Conservation (phyloP, 1,140 invertebrate species). For the Drosophila tropicalis region DNA sequence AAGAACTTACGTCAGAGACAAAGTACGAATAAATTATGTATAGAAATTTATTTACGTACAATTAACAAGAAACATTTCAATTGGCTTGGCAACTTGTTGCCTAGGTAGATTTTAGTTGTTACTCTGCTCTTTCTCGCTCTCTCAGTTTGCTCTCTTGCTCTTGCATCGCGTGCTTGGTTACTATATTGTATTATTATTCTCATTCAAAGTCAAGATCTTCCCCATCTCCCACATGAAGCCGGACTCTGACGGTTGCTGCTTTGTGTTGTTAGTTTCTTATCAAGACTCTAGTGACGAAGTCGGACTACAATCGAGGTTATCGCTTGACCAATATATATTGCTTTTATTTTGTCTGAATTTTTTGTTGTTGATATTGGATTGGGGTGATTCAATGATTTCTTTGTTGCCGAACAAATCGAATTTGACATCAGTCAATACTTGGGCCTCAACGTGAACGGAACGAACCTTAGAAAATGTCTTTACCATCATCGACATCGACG, state of each 20-base stretch:
- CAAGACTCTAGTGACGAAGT: constrained; percentile 49
- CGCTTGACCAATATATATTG: constrained; percentile 57
- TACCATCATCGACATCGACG: constrained; percentile 4
- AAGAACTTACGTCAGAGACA: background rate
- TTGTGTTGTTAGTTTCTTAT: constrained; percentile 43
- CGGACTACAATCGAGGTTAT: constrained; percentile 52
- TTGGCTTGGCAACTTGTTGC: constrained; percentile 74
- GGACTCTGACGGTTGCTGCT: constrained; percentile 37
- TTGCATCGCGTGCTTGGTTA: constrained; percentile 48
- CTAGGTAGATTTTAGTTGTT: constrained; percentile 38
- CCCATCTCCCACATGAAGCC: constrained; percentile 36
- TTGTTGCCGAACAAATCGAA: constrained; percentile 43
- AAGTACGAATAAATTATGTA: background rate
- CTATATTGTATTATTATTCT: constrained; percentile 30
- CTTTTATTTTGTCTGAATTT: constrained; percentile 14
- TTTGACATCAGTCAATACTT: constrained; percentile 56
- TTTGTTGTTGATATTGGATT: constrained; percentile 15
- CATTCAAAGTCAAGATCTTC: constrained; percentile 64
- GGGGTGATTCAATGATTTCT: constrained; percentile 71
- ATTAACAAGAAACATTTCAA: constrained; percentile 26
- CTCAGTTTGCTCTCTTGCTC: constrained; percentile 12
- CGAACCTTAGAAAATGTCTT: constrained; percentile 31
- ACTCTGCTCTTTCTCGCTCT: constrained; percentile 12
- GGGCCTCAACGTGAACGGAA: constrained; percentile 46
- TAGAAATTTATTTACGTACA: background rate